Percentiles rank a stretch among this genome's conserved stretches.
Conservation (phyloP, 2,797 vertebrate genomes). For the Urosaurus nigricauda region DNA sequence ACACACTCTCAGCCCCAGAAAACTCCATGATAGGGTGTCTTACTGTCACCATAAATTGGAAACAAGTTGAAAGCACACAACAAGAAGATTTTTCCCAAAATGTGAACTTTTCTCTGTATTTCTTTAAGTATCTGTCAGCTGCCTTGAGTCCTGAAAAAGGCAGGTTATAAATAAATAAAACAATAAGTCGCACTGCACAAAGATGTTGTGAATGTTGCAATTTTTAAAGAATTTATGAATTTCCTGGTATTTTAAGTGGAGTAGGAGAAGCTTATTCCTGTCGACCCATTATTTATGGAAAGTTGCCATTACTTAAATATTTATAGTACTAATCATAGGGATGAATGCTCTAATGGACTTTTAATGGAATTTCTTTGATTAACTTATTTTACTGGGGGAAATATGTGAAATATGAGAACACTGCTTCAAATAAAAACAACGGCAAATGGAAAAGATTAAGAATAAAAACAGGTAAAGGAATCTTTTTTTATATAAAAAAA, state of each 20-base stretch:
- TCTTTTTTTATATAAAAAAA: slow-evolving; percentile 46
- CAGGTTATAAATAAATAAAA: too few relatives aligned
- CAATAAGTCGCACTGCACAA: neutral
- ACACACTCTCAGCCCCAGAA: too few relatives aligned
- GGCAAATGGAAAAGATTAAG: slow-evolving; percentile 3
- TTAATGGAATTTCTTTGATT: slow-evolving; percentile 28
- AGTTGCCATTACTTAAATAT: slow-evolving; percentile 69
- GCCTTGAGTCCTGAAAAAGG: too few relatives aligned
- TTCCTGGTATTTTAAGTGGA: neutral
- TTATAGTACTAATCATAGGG: slow-evolving; percentile 42
- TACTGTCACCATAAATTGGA: too few relatives aligned
- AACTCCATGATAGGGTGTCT: too few relatives aligned
- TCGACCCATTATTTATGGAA: slow-evolving; percentile 50
- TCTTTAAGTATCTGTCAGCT: too few relatives aligned
- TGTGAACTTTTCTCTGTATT: too few relatives aligned
- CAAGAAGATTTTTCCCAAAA: too few relatives aligned
- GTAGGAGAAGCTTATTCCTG: neutral
- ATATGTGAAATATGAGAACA: slow-evolving; percentile 54
- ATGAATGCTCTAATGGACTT: slow-evolving; percentile 41
- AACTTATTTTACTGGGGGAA: slow-evolving; percentile 56
- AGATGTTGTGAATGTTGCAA: too few relatives aligned
- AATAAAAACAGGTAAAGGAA: slow-evolving; percentile 27
- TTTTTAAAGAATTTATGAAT: neutral
- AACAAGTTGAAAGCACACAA: too few relatives aligned
- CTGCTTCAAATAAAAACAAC: slow-evolving; percentile 63